phyloP scores from a whole-genome alignment of 2,113 vertebrate genomes.

The Artemisiospiza belli region DNA sequence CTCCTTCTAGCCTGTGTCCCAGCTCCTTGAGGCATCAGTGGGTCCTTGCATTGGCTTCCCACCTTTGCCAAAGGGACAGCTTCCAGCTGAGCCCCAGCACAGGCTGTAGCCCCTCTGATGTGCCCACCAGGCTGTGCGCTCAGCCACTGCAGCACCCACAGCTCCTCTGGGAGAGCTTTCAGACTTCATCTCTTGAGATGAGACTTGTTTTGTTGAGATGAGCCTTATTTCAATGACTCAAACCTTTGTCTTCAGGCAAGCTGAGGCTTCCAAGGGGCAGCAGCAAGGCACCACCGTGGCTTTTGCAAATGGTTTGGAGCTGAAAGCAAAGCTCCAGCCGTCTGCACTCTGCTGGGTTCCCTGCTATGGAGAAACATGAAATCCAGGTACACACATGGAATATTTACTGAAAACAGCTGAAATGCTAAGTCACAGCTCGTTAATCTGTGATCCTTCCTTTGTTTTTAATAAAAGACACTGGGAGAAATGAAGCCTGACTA shows the following conservation, averaged over 20 bases:
- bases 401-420: not conserved
- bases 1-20: not conserved
- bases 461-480: not conserved
- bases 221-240: not conserved
- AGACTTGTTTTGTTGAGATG: not conserved
- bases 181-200: not conserved
- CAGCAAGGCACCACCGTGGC: not conserved
- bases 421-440: not conserved
- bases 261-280: not conserved
- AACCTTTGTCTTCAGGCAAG: not conserved
- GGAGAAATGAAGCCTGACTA: not conserved
- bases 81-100: not conserved
- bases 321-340: not conserved
- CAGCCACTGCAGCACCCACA: not conserved
- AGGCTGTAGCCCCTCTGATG: rapidly evolving
- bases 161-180: not conserved
- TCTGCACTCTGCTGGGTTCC: not conserved
- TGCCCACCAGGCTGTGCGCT: not conserved
- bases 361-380: not conserved
- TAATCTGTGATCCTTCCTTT: not conserved
- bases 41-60: rapidly evolving
- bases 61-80: not conserved
- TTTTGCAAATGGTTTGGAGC: not conserved
- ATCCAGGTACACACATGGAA: not conserved
- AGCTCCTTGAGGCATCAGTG: not conserved